phyloP scores from a whole-genome alignment of 1,140 invertebrate genomes.

The Pseudomyrmex dendroicus region DNA sequence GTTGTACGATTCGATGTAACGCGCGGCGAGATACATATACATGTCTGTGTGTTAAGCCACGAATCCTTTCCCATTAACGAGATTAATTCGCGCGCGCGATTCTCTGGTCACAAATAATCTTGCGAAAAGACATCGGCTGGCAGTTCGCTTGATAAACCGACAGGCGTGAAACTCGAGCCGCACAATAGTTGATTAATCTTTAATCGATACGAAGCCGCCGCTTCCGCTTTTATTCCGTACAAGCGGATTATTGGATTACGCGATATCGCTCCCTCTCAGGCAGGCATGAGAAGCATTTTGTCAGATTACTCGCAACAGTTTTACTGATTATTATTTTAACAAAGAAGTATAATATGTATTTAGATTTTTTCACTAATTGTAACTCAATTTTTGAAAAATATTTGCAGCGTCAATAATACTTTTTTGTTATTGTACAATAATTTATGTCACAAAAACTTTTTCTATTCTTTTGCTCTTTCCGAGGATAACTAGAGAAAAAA shows the following conservation, averaged over 20 bases:
- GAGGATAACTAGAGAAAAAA: background rate
- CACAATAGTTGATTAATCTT: slow-evolving; percentile 36
- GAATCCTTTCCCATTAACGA: background rate
- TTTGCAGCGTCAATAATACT: background rate
- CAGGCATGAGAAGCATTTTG: background rate
- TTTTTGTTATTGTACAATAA: background rate
- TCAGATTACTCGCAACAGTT: background rate
- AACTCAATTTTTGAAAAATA: too few species aligned
- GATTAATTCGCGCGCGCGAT: slow-evolving; percentile 26
- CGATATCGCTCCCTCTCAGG: slow-evolving; percentile 11
- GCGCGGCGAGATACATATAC: background rate
- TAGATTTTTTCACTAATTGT: background rate
- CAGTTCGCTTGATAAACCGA: slow-evolving; percentile 12
- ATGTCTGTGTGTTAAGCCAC: background rate
- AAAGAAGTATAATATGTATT: background rate
- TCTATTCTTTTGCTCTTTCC: background rate
- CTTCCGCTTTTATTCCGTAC: slow-evolving; percentile 4
- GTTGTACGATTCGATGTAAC: slow-evolving; percentile 16
- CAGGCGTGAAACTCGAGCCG: slow-evolving; percentile 25
- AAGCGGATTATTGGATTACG: slow-evolving; percentile 34
- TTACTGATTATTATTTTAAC: background rate
- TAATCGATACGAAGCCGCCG: background rate
- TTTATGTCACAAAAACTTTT: background rate
- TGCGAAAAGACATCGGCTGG: background rate
- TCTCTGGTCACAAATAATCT: slow-evolving; percentile 3